These are phyloP conservation scores for Erethizon dorsatum DNA, from an alignment of 2,797 vertebrate genomes.

Conservation along the genomic window DNA sequence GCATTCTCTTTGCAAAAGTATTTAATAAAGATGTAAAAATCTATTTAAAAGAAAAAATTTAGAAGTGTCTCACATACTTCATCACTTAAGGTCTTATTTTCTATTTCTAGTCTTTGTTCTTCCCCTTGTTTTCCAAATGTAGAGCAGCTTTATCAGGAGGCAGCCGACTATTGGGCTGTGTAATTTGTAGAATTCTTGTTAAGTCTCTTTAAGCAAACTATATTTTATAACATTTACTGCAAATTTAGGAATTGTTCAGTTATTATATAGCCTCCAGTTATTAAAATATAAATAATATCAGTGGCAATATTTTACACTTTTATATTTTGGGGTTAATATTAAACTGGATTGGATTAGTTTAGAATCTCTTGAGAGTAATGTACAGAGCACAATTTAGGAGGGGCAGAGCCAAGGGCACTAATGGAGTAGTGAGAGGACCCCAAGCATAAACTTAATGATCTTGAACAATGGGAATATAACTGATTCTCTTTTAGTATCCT, in stretches of 20 bases:
- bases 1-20: background rate
- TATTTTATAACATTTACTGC: background rate
- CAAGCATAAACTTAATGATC: background rate
- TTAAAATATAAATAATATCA: constrained; percentile 26
- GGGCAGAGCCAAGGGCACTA: background rate
- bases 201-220: background rate
- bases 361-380: background rate
- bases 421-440: background rate
- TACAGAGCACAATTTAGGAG: background rate
- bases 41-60: background rate
- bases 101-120: background rate
- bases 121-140: constrained; percentile 3
- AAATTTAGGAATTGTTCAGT: constrained; percentile 5
- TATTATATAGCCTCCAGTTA: background rate
- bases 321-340: background rate
- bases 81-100: background rate
- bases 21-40: background rate
- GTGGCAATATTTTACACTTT: background rate
- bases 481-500: constrained; percentile 1
- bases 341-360: background rate
- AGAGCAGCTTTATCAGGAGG: background rate
- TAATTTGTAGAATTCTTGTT: background rate
- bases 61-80: background rate
- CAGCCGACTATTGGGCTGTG: background rate
- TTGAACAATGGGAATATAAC: background rate